Percentiles rank a stretch among this genome's conserved stretches.
Evolutionary conservation across 2,113 vertebrate species (phyloP).

Genomic region (Spea bombifrons): DNA sequence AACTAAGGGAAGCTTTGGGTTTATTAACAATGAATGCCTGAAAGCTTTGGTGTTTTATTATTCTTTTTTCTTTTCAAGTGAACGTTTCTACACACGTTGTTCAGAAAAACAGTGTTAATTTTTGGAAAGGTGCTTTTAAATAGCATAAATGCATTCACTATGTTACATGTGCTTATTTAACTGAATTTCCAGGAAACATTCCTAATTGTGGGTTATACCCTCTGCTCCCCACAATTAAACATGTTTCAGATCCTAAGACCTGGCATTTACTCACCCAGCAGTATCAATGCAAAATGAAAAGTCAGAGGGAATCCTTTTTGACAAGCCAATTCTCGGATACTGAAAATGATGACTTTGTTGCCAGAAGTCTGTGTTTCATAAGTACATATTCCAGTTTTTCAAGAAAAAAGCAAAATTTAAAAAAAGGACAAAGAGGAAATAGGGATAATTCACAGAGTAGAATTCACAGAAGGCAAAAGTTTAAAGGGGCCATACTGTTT

Average conservation of each 20-base stretch:
- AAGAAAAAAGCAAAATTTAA: slow-evolving; percentile 5
- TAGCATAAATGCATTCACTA: too few species aligned
- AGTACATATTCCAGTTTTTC: slow-evolving; percentile 29
- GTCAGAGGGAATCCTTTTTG: slow-evolving; percentile 28
- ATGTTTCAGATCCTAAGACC: slow-evolving; percentile 9
- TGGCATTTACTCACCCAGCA: slow-evolving; percentile 27
- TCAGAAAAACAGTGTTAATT: too few species aligned
- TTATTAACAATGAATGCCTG: too few species aligned
- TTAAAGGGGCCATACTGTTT: background rate
- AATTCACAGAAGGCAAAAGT: background rate
- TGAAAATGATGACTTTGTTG: slow-evolving; percentile 16
- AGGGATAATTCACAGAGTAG: slow-evolving; percentile 14
- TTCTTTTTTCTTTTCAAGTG: too few species aligned
- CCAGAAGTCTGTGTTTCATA: slow-evolving; percentile 24
- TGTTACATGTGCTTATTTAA: background rate
- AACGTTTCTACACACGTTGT: too few species aligned
- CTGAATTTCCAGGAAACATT: slow-evolving; percentile 10
- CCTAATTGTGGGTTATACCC: slow-evolving; percentile 1
- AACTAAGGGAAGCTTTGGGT: too few species aligned
- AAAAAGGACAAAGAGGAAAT: slow-evolving; percentile 17
- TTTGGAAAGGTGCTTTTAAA: too few species aligned
- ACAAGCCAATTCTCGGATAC: slow-evolving; percentile 23
- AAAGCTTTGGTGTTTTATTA: too few species aligned
- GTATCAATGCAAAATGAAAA: slow-evolving; percentile 22
- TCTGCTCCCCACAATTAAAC: slow-evolving; percentile 8